Evolutionary conservation across 2,888 invertebrate genomes (phyloP).

Genomic region (Didymodactylos carnosus): DNA sequence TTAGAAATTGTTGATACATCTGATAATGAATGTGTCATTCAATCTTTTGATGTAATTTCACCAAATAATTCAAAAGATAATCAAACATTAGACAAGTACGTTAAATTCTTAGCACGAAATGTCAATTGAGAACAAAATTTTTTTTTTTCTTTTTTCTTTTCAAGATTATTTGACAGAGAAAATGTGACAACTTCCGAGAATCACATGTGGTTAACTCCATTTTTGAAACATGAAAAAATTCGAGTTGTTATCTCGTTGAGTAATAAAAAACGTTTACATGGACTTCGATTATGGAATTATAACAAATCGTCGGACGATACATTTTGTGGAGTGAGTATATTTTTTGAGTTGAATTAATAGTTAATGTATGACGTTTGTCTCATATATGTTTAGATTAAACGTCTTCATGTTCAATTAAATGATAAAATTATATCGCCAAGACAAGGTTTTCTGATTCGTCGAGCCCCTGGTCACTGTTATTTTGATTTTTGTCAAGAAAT

Average conservation of each 20-base stretch:
- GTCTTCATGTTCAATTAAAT: background rate
- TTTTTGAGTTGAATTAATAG: too few relatives aligned
- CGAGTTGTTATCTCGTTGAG: conserved; percentile 43
- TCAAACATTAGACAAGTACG: conserved; percentile 24
- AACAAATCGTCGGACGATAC: conserved; percentile 68
- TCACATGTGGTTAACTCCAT: conserved; percentile 54
- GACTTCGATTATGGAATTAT: conserved; percentile 60
- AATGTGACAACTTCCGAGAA: conserved; percentile 55
- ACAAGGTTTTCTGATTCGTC: conserved; percentile 42
- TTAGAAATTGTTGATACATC: conserved; percentile 50
- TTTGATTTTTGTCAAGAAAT: conserved; percentile 56
- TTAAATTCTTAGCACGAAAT: too few relatives aligned
- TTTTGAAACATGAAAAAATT: conserved; percentile 43
- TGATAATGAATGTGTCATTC: conserved; percentile 21
- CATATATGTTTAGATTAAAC: background rate
- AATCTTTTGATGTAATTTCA: conserved; percentile 33
- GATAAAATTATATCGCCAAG: conserved; percentile 23
- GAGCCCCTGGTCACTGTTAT: conserved; percentile 44
- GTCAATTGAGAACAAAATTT: too few relatives aligned
- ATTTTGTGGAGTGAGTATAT: conserved; percentile 51
- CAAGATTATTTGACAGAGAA: conserved; percentile 49
- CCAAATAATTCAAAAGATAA: conserved; percentile 30
- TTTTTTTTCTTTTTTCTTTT: background rate
- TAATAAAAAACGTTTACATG: conserved; percentile 40
- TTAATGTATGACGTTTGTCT: conserved; percentile 48